Evolutionary conservation across 2,113 vertebrate genomes (phyloP).

Genomic region (Noctilio leporinus): DNA sequence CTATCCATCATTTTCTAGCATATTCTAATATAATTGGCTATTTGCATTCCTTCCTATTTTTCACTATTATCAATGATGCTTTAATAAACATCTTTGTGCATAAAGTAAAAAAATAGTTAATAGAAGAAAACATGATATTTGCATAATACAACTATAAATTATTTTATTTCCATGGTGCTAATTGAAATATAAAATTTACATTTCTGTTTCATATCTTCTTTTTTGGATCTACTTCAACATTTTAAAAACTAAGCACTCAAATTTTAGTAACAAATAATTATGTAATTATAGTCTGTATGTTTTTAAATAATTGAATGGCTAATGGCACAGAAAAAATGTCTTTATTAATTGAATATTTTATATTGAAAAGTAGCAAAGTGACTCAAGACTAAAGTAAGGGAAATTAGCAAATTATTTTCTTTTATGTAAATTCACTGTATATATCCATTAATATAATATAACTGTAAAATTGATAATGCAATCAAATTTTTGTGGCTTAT

Average conservation of each 20-base stretch:
- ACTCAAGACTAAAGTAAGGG: background rate
- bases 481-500: background rate
- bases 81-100: background rate
- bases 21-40: background rate
- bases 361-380: conserved; percentile 8
- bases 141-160: background rate
- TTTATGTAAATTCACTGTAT: background rate
- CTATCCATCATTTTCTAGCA: background rate
- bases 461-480: background rate
- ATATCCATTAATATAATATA: background rate
- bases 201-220: background rate
- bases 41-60: background rate
- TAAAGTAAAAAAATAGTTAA: background rate
- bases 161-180: background rate
- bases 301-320: background rate
- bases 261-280: conserved; percentile 16
- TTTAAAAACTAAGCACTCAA: background rate
- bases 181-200: conserved; percentile 11
- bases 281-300: background rate
- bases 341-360: conserved; percentile 39
- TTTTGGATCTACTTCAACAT: background rate
- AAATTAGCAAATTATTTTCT: background rate
- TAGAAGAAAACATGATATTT: background rate
- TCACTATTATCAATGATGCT: background rate
- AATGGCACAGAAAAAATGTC: background rate